These are phyloP conservation scores for Dasysyrphus albostriatus DNA, from an alignment of 2,888 invertebrate genomes.

Conservation along the genomic window DNA sequence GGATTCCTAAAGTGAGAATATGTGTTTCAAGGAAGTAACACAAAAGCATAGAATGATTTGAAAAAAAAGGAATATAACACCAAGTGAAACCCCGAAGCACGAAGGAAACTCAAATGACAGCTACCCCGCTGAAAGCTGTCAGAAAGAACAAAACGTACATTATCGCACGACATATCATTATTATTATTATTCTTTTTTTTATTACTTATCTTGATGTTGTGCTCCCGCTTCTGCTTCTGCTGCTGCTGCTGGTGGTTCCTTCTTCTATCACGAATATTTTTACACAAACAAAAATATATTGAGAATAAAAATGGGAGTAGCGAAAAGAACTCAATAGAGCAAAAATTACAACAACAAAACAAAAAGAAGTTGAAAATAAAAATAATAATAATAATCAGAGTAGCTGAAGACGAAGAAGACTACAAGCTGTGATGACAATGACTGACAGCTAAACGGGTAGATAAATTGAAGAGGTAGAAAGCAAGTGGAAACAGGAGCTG, in stretches of 20 bases:
- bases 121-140: slow-evolving; percentile 75
- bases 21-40: slow-evolving; percentile 70
- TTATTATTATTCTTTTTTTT: slow-evolving; percentile 61
- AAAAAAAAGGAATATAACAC: slow-evolving; percentile 14
- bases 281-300: neutral
- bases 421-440: slow-evolving; percentile 30
- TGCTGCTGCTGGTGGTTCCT: slow-evolving; percentile 10
- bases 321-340: slow-evolving; percentile 58
- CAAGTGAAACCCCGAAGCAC: slow-evolving; percentile 53
- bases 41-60: slow-evolving; percentile 55
- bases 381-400: slow-evolving; percentile 64
- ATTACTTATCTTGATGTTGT: slow-evolving; percentile 65
- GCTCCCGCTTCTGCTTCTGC: slow-evolving; percentile 11
- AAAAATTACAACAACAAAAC: slow-evolving; percentile 16
- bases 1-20: slow-evolving; percentile 74
- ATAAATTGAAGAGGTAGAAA: slow-evolving; percentile 53
- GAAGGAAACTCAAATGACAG: slow-evolving; percentile 70
- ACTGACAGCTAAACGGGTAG: slow-evolving; percentile 60
- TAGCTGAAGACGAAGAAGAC: slow-evolving; percentile 46
- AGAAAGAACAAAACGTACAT: slow-evolving; percentile 74
- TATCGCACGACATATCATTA: slow-evolving; percentile 76
- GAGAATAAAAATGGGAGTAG: slow-evolving; percentile 14
- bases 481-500: slow-evolving; percentile 32
- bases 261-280: slow-evolving; percentile 7
- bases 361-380: slow-evolving; percentile 57